These are phyloP conservation scores for Semicossyphus pulcher DNA, from an alignment of 2,113 vertebrate species.

Conservation along the genomic window DNA sequence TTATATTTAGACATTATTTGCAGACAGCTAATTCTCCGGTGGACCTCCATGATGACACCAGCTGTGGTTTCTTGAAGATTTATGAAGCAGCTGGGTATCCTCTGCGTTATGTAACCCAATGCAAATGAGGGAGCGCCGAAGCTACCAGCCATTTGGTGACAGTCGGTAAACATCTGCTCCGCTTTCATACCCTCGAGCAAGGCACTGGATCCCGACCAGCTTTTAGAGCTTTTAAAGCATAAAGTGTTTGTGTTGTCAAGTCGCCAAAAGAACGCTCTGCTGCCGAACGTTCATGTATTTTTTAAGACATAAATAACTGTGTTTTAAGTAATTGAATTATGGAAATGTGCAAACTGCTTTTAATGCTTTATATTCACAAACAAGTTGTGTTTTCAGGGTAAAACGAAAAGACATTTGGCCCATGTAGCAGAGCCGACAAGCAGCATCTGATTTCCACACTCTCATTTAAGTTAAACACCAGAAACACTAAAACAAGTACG, in stretches of 20 bases:
- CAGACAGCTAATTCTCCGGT: slow-evolving; percentile 43
- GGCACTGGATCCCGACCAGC: slow-evolving; percentile 12
- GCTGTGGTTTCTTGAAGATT: slow-evolving; percentile 56
- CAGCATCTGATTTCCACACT: slow-evolving; percentile 14
- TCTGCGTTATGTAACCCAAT: slow-evolving; percentile 49
- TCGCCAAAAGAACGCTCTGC: background rate
- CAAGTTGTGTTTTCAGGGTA: background rate
- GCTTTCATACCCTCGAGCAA: slow-evolving; percentile 30
- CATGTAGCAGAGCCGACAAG: background rate
- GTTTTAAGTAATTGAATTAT: background rate
- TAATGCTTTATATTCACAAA: background rate
- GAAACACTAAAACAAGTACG: no score
- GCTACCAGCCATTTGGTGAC: background rate
- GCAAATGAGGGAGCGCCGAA: slow-evolving; percentile 32
- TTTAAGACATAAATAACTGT: background rate
- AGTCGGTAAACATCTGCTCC: slow-evolving; percentile 41
- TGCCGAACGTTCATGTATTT: background rate
- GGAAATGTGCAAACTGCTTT: background rate
- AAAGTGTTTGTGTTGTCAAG: background rate
- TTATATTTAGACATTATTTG: slow-evolving; percentile 40
- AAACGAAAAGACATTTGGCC: no score
- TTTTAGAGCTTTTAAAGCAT: background rate
- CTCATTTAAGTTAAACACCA: no score
- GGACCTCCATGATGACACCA: slow-evolving; percentile 44
- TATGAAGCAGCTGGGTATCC: slow-evolving; percentile 45